Base-by-base conservation (phyloP, 2,113 vertebrate genomes). In the Pygoscelis antarcticus region DNA sequence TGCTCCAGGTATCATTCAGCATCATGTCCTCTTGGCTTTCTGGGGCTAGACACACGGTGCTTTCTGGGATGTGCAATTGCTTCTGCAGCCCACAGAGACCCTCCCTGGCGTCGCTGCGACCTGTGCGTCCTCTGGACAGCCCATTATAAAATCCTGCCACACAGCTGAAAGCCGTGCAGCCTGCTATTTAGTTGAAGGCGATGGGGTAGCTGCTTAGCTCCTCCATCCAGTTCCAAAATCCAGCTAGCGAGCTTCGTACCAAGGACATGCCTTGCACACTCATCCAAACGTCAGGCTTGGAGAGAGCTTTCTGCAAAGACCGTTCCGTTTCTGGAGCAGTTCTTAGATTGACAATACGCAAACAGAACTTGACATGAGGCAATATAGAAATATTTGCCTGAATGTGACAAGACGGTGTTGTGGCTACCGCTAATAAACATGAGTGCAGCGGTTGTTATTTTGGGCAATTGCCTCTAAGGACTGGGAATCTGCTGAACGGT, bases 221-320 rank as follows among this genome's bases (percentile, higher is more conserved):
- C 46, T 60, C 40, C 52, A 30, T 19, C 40, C 36, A 8, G 14
- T 32, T 34, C 52, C 38, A 49, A 72, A 55, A 11, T 7, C 17
- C 55, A 52, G 27, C 19, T 23, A 8, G 49, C 3, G 4, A 30
- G 32, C 15, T 30, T 44, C 36, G 7, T 5, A 26, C 44, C 32
- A 46, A 44, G 36, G 44, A 36, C 36, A 1, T 2, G 16, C 32
- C 61, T 76, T 40, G 47, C 23, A 16, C 32, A 0, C 6, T 12
- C 42, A 6, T 5, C 23, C 44, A 58, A 40, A 17, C 1, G 1
- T 2, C 40, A 5, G 0, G 5, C 30, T 16, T 29, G 70, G 51
- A 27, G 13, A 58, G 21, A 52, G 15, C 7, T 71, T 64, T 52
- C 40, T 29, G 42, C 38, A 54, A 27, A 36, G 57, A 12, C 29